A percentile compares a stretch with the other conserved stretches of the same genome.
Evolutionary conservation across 2,113 vertebrate species (phyloP).

Genomic region (Lutjanus erythropterus): DNA sequence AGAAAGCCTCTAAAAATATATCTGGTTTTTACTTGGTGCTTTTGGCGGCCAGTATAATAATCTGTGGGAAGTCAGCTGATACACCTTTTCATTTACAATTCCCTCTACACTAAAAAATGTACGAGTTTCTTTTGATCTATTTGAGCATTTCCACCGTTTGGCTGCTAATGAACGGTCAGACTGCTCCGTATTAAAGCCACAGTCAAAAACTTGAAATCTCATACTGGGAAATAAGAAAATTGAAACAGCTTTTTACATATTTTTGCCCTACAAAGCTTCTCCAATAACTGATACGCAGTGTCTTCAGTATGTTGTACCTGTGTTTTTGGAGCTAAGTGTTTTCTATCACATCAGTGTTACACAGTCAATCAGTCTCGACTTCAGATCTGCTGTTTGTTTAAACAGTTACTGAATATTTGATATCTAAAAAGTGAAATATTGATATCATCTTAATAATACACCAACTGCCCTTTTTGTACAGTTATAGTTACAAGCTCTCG

Average conservation of each 20-base stretch:
- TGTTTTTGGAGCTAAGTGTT: not conserved
- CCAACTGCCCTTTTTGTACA: too few species aligned
- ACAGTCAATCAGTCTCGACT: not conserved
- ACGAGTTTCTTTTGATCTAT: not conserved
- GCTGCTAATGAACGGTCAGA: not conserved
- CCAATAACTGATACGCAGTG: not conserved
- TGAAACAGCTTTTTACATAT: not conserved
- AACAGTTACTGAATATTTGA: not conserved
- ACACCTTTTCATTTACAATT: not conserved
- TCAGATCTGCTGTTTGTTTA: not conserved
- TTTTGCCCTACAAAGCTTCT: not conserved
- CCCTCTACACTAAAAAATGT: not conserved
- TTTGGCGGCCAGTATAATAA: not conserved
- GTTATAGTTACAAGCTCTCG: too few species aligned
- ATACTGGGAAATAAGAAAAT: not conserved
- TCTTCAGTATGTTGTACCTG: too few species aligned
- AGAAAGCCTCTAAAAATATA: not conserved
- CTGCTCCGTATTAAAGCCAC: not conserved
- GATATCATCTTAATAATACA: too few species aligned
- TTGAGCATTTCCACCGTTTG: not conserved
- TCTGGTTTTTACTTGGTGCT: not conserved
- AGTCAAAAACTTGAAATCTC: not conserved
- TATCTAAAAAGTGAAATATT: too few species aligned
- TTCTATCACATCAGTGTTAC: not conserved
- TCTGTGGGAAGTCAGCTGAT: not conserved